These are phyloP conservation scores for Picus viridis DNA, from an alignment of 2,797 vertebrate species.

Conservation along the genomic window DNA sequence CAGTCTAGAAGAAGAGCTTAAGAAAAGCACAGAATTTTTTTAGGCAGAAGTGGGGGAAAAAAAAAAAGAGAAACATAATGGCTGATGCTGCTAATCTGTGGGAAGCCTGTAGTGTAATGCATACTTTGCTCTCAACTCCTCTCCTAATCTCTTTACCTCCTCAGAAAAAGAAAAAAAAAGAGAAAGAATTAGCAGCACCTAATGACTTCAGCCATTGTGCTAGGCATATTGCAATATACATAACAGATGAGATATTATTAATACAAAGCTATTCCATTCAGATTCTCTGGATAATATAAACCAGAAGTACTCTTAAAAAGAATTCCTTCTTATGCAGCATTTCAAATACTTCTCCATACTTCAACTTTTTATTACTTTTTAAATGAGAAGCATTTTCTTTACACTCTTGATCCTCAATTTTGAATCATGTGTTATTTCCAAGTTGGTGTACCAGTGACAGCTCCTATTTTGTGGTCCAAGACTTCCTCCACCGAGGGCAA, in stretches of 20 bases:
- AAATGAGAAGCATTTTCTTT: neutral
- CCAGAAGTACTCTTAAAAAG: neutral
- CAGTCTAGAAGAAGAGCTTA: neutral
- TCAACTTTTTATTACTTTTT: slow-evolving; percentile 5
- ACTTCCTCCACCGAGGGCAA: neutral
- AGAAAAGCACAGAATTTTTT: neutral
- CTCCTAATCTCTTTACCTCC: neutral
- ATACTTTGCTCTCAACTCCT: neutral
- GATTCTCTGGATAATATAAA: slow-evolving; percentile 44
- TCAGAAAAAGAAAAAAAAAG: neutral
- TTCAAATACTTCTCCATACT: neutral
- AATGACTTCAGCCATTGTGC: slow-evolving; percentile 48
- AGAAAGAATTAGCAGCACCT: slow-evolving; percentile 41
- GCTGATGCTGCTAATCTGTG: neutral
- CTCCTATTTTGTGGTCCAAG: neutral
- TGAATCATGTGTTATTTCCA: neutral
- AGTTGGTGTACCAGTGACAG: neutral
- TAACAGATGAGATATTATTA: slow-evolving; percentile 69
- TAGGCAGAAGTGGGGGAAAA: neutral
- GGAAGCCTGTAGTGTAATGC: neutral
- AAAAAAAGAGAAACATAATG: neutral
- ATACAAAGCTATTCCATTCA: slow-evolving; percentile 48
- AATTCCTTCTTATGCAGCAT: neutral
- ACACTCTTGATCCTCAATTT: neutral
- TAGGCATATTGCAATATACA: slow-evolving; percentile 53